Conservation (phyloP, 1,140 invertebrate genomes). For the Orussus abietinus region DNA sequence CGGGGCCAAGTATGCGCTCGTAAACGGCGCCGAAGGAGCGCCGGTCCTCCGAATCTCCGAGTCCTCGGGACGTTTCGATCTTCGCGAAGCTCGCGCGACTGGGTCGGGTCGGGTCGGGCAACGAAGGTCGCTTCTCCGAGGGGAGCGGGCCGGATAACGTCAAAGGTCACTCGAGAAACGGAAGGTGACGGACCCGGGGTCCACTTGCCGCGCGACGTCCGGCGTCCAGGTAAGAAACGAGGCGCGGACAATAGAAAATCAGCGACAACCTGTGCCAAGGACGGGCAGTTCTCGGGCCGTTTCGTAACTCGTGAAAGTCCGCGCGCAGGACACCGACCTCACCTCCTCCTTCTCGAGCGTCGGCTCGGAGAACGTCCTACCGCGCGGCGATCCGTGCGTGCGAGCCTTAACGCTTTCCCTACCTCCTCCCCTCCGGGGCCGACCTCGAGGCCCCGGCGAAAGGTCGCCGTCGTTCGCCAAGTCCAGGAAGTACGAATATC, state of each 20-base stretch:
- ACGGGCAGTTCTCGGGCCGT: slow-evolving; percentile 48
- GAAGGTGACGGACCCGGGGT: slow-evolving; percentile 3
- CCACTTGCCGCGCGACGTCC: slow-evolving; percentile 14
- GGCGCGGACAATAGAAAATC: slow-evolving; percentile 48
- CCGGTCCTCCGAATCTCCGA: too few relatives aligned
- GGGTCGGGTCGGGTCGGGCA: too few relatives aligned
- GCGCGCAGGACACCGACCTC: slow-evolving; percentile 52
- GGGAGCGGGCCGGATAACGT: not conserved
- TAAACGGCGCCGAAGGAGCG: too few relatives aligned
- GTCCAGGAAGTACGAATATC: too few relatives aligned
- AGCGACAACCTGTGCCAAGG: slow-evolving; percentile 52
- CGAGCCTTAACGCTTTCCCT: slow-evolving; percentile 18
- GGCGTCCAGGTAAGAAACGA: slow-evolving; percentile 30
- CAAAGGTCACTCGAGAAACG: not conserved
- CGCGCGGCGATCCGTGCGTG: slow-evolving; percentile 20
- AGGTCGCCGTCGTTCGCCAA: too few relatives aligned
- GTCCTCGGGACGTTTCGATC: too few relatives aligned
- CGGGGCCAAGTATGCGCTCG: too few relatives aligned
- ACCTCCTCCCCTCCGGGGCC: too few relatives aligned
- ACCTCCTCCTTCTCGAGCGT: slow-evolving; percentile 30
- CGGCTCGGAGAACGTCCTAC: slow-evolving; percentile 20
- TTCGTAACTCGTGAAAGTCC: slow-evolving; percentile 56
- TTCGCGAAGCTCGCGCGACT: too few relatives aligned
- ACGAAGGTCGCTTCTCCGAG: too few relatives aligned
- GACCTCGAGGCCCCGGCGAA: too few relatives aligned